phyloP scores from a whole-genome alignment of 2,888 invertebrate species.

The Octonoba sinensis region DNA sequence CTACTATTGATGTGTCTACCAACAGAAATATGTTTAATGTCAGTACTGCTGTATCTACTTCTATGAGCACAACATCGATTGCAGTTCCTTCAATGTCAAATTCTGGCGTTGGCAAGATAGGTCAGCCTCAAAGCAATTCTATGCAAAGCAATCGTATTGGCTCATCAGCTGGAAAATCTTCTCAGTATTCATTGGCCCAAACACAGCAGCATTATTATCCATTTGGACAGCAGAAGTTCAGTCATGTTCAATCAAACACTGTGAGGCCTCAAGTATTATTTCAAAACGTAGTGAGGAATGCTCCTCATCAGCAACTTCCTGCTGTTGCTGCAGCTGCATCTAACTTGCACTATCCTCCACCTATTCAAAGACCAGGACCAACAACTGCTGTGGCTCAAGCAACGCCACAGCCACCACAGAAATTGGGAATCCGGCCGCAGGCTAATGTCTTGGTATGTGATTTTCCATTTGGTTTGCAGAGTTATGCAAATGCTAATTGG shows the following conservation, averaged over 20 bases:
- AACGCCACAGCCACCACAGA: constrained; percentile 41
- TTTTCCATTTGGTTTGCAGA: constrained; percentile 10
- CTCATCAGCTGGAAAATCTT: constrained; percentile 32
- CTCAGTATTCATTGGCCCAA: constrained; percentile 49
- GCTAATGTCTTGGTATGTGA: constrained; percentile 59
- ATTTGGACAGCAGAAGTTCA: constrained; percentile 58
- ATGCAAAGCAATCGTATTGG: constrained; percentile 26
- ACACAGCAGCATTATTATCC: constrained; percentile 61
- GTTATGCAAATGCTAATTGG: too few relatives aligned
- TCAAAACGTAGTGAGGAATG: constrained; percentile 53
- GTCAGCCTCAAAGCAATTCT: constrained; percentile 36
- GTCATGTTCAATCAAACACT: constrained; percentile 39
- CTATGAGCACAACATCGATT: constrained; percentile 46
- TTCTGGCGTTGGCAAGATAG: constrained; percentile 37
- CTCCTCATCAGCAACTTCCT: constrained; percentile 57
- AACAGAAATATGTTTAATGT: constrained; percentile 49
- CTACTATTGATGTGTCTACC: constrained; percentile 51
- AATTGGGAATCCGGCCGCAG: constrained; percentile 60
- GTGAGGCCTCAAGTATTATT: constrained; percentile 55
- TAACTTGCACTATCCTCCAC: constrained; percentile 63
- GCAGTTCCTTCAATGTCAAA: constrained; percentile 45
- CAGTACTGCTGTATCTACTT: constrained; percentile 48
- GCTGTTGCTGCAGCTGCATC: constrained; percentile 49
- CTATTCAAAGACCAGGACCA: constrained; percentile 65
- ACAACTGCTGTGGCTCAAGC: constrained; percentile 57